These are phyloP conservation scores for Callyntrura sp. DNA, from an alignment of 2,888 invertebrate genomes.

Conservation along the genomic window DNA sequence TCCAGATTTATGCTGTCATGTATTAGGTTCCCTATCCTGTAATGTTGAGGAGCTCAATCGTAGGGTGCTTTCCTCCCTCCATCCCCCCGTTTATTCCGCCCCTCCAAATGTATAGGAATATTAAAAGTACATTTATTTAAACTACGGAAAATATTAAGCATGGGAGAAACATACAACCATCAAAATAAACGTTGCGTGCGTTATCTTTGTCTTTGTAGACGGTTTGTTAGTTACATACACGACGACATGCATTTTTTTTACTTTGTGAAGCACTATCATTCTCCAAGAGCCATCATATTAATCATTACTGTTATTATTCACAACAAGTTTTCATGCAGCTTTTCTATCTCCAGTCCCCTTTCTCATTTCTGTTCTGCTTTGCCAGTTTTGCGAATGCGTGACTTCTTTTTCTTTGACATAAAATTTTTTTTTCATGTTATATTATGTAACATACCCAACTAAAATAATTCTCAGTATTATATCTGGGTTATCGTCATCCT, in stretches of 20 bases:
- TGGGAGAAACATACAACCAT: no score
- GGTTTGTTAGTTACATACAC: neutral
- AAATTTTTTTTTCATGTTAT: neutral
- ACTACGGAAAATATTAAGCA: no score
- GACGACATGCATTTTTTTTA: neutral
- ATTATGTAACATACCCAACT: neutral
- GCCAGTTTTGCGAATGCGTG: neutral
- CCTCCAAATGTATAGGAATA: no score
- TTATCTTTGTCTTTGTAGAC: neutral
- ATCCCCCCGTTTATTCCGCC: no score
- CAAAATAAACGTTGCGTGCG: neutral
- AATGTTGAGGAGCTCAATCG: no score
- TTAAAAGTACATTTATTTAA: neutral
- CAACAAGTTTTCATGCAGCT: conserved; percentile 55
- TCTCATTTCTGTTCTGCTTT: neutral
- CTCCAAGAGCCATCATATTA: conserved; percentile 44
- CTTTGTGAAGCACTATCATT: conserved; percentile 4
- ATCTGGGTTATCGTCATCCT: neutral
- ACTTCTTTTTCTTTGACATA: neutral
- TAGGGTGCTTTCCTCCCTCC: no score
- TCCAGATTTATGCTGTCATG: no score
- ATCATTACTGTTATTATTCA: conserved; percentile 63
- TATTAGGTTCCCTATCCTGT: no score
- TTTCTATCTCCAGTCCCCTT: conserved; percentile 20
- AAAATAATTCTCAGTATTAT: neutral